Evolutionary conservation across 2,113 vertebrate genomes (phyloP), one percentile per base, ranked within the genome.

Genomic region (Hemibagrus wyckioides): DNA sequence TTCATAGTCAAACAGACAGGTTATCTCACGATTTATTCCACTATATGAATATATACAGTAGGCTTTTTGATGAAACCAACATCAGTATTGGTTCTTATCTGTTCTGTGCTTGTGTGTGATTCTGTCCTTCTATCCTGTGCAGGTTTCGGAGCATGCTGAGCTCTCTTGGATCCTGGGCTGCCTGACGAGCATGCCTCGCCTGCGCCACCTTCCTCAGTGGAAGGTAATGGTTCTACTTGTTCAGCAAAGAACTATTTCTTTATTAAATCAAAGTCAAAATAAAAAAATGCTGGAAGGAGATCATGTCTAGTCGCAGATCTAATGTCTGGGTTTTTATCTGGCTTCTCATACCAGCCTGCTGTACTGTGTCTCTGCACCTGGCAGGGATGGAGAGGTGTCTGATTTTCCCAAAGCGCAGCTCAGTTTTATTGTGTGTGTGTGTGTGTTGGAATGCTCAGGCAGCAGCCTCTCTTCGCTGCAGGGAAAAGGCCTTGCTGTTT

Each of bases 131-230:
- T 54, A 71, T 54, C 61, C 79, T 73, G 17, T 87, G 28, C 91
- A 99, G 98, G 96, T 99, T 56, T 90, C 96, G 2, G 97, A 97
- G 76, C 98, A 99, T 23, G 91, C 96, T 0, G 96, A 99, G 59
- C 96, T 99, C 71, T 95, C 94, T 85, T 99, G 98, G 98, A 96
- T 99, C 93, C 94, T 99, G 79, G 94, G 97, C 81, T 99, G 98
- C 88, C 90, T 99, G 88, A 97, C 97, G 90, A 97, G 94, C 6
- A 93, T 98, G 92, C 96, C 98, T 14, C 96, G 96, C 44, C 92
- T 99, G 30, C 93, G 96, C 9, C 97, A 98, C 89, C 94, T 99
- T 86, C 98, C 98, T 1, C 98, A 99, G 63, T 99, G 98, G 97
- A 99, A 99, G 97, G 98, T 97, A 93, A 90, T 82, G 23, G 61